A percentile compares a stretch with the other conserved stretches of the same genome.
Evolutionary conservation across 2,113 vertebrate species (phyloP).

Genomic region (Azemiops feae): DNA sequence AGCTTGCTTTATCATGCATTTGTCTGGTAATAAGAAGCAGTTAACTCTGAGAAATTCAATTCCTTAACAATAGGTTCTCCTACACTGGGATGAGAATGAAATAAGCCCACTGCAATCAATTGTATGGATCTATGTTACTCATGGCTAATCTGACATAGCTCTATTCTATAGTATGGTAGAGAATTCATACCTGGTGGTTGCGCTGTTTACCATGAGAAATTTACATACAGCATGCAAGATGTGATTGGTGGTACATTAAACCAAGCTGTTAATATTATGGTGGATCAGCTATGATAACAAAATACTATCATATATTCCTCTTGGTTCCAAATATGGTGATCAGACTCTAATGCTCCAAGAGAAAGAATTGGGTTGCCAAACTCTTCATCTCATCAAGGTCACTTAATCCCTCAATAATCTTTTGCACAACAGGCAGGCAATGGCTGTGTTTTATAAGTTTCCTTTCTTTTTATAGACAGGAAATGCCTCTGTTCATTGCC

Average conservation of each 20-base stretch:
- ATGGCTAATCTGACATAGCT: neutral
- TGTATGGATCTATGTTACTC: neutral
- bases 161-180: neutral
- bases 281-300: neutral
- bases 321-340: neutral
- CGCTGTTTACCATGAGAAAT: neutral
- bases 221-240: neutral
- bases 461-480: neutral
- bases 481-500: neutral
- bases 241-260: neutral
- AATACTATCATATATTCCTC: neutral
- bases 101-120: neutral
- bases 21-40: neutral
- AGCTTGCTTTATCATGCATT: neutral
- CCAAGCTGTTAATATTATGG: neutral
- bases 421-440: neutral
- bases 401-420: constrained; percentile 5
- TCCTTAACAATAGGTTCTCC: neutral
- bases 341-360: neutral
- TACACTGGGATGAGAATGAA: neutral
- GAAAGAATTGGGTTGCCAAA: neutral
- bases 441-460: constrained; percentile 8
- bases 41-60: neutral
- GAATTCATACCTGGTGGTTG: neutral
- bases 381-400: neutral